Evolutionary conservation across 1,140 invertebrate species (phyloP).

Genomic region (Palaemon carinicauda): DNA sequence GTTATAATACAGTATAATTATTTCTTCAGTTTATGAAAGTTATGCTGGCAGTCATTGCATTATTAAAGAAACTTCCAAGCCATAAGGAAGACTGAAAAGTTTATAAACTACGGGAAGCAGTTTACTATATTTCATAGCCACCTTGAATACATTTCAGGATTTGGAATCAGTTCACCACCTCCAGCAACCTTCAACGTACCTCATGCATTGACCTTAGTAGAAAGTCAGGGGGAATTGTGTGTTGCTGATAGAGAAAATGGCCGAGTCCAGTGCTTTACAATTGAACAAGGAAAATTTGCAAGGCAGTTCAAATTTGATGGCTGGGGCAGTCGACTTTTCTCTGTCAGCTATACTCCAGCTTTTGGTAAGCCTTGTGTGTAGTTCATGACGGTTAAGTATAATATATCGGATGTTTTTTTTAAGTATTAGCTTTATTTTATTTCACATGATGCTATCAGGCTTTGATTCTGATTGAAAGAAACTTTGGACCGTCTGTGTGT

Average conservation of each 20-base stretch:
- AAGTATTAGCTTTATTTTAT: not conserved
- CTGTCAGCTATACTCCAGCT: constrained; percentile 38
- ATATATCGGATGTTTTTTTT: not conserved
- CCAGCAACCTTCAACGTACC: constrained; percentile 77
- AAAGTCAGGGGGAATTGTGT: constrained; percentile 78
- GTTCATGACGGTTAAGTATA: not conserved
- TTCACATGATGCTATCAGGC: not conserved
- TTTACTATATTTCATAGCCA: not conserved
- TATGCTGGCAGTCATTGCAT: constrained; percentile 6
- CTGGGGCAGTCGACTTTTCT: constrained; percentile 54
- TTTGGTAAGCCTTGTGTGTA: constrained; percentile 19
- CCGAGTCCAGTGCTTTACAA: constrained; percentile 81
- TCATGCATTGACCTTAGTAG: constrained; percentile 82
- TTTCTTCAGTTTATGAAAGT: too few relatives aligned
- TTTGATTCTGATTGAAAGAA: not conserved
- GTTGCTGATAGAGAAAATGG: constrained; percentile 92
- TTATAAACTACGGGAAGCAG: too few relatives aligned
- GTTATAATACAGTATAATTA: too few relatives aligned
- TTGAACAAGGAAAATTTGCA: constrained; percentile 53
- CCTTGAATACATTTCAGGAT: constrained; percentile 41
- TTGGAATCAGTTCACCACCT: constrained; percentile 62
- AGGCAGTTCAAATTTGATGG: constrained; percentile 44
- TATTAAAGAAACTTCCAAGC: too few relatives aligned
- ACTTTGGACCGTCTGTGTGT: too few relatives aligned
- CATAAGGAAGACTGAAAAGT: too few relatives aligned